Base-by-base conservation (phyloP, 2,113 vertebrate genomes). In the Fregetta grallaria region DNA sequence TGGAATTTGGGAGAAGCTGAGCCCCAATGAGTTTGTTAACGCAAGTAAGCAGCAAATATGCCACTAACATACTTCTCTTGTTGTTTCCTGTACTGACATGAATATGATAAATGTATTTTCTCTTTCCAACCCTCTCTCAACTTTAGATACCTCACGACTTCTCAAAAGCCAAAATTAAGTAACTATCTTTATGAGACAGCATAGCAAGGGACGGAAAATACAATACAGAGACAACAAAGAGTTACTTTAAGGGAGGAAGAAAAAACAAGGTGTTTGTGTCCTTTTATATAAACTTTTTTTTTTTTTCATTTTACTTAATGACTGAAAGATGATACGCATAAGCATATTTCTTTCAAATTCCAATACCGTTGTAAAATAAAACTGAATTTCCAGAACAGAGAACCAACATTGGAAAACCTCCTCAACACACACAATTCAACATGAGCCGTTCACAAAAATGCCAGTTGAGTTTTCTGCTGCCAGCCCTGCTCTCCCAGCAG, bases 31-130 rank as follows among this genome's bases (percentile, higher is more conserved):
- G 25, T 34, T 65, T 72, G 34, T 23, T 84, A 53, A 77, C 0
- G 1, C 59, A 88, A 84, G 25, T 6, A 81, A 67, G 61, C n/a
- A 47, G 25, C 23, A 73, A 74, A 73, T 62, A 92, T 1, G 3
- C 38, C 56, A 66, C 67, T 52, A 94, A 53, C 61, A 61, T 16
- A 75, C 19, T 74, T 85, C 40, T 55, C n/a, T 32, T 67, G n/a
- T 56, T 90, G 76, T 36, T 92, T 96, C 70, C 91, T 89, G 73
- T 62, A 85, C 68, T 72, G 73, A 92, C 66, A 80, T 6, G 17
- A 81, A 65, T 56, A 72, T 5, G 27, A 84, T 52, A 77, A 89
- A 88, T 36, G 10, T 2, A 89, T 81, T 92, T 92, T 86, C 55
- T 86, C 76, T 56, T 94, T 56, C 49, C 44, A 94, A 47, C 8